phyloP scores from a whole-genome alignment of 2,797 vertebrate genomes.

The Anabas testudineus region DNA sequence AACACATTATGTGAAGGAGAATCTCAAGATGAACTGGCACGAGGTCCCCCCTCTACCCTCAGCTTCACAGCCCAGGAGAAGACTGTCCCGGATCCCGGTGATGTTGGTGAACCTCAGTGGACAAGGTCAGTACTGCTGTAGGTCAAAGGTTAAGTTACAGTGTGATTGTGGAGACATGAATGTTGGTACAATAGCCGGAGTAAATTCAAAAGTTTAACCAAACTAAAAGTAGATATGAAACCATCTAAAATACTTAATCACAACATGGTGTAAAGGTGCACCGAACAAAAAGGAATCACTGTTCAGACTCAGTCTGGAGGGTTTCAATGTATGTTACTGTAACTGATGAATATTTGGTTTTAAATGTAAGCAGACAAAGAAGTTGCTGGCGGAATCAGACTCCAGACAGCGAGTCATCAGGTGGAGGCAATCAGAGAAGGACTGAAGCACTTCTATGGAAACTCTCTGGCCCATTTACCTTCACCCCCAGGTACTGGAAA shows the following conservation, averaged over 20 bases:
- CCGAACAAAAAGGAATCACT: too few relatives aligned
- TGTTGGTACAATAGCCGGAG: too few relatives aligned
- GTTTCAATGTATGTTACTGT: background rate
- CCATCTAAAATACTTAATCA: too few relatives aligned
- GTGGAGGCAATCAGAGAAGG: too few relatives aligned
- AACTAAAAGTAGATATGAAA: too few relatives aligned
- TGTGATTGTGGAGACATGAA: background rate
- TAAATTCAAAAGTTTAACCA: too few relatives aligned
- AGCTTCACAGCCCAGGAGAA: background rate
- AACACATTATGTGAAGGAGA: too few relatives aligned
- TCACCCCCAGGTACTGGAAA: too few relatives aligned
- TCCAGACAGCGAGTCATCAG: background rate
- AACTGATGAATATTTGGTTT: background rate
- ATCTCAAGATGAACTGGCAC: background rate
- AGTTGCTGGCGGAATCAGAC: background rate
- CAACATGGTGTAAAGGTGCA: too few relatives aligned
- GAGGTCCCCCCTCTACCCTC: background rate
- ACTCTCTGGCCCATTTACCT: too few relatives aligned
- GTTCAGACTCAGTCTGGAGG: background rate
- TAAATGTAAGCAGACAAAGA: slow-evolving; percentile 16
- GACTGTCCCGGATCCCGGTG: background rate
- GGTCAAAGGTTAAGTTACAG: background rate
- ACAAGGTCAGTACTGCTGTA: background rate
- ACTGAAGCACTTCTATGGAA: too few relatives aligned
- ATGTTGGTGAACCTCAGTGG: background rate